phyloP scores from a whole-genome alignment of 2,888 invertebrate species.

The Molorchus minor region DNA sequence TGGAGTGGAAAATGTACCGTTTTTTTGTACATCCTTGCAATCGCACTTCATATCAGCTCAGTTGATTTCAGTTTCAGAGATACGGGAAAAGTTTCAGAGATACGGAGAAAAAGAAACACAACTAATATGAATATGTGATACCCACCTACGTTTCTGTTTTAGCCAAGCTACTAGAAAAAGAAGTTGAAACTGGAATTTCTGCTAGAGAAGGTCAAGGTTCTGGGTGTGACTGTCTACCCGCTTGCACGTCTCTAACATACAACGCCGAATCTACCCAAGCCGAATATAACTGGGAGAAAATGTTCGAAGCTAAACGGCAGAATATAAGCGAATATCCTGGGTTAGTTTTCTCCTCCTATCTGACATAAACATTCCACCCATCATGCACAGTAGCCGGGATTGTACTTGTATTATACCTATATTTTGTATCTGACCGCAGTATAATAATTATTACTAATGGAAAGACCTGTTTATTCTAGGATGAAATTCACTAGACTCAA shows the following conservation, averaged over 20 bases:
- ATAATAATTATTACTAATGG: constrained; percentile 9
- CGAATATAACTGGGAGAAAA: constrained; percentile 71
- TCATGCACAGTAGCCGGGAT: too few species aligned
- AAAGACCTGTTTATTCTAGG: constrained; percentile 57
- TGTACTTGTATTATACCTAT: too few species aligned
- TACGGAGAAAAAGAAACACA: too few species aligned
- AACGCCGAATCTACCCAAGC: constrained; percentile 79
- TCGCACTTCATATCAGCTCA: too few species aligned
- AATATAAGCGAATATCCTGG: constrained; percentile 60
- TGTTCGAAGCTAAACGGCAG: constrained; percentile 66
- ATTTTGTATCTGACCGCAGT: too few species aligned
- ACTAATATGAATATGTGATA: background rate
- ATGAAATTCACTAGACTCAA: constrained; percentile 69
- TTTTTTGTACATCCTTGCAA: too few species aligned
- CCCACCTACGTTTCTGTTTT: constrained; percentile 28
- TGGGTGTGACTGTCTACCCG: constrained; percentile 70
- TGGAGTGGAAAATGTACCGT: too few species aligned
- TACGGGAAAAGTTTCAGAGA: too few species aligned
- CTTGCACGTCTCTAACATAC: constrained; percentile 76
- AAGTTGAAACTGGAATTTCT: constrained; percentile 62
- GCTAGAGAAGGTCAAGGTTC: constrained; percentile 19
- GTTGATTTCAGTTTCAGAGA: too few species aligned
- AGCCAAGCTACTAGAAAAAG: constrained; percentile 67
- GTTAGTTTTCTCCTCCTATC: too few species aligned
- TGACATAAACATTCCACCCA: too few species aligned